phyloP scores from a whole-genome alignment of 2,888 invertebrate genomes.

The Epicampocera succincta region DNA sequence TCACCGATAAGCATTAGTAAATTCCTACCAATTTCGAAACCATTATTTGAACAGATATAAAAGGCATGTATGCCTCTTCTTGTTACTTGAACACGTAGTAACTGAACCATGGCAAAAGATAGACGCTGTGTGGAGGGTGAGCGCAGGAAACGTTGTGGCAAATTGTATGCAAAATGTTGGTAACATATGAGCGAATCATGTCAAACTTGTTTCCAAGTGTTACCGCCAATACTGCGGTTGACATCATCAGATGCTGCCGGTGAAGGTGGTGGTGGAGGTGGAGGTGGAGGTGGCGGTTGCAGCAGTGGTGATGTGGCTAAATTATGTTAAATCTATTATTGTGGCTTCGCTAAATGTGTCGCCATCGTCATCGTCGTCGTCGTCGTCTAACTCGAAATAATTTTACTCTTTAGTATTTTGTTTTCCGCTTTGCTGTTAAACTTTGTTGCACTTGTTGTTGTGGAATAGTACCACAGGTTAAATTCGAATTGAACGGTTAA shows the following conservation, averaged over 20 bases:
- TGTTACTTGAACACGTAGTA: slow-evolving; percentile 43
- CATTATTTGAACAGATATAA: slow-evolving; percentile 67
- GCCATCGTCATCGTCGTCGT: too few relatives aligned
- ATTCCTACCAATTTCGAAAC: slow-evolving; percentile 69
- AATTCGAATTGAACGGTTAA: too few relatives aligned
- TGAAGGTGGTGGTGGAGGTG: not conserved
- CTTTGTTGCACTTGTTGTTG: too few relatives aligned
- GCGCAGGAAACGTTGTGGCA: slow-evolving; percentile 15
- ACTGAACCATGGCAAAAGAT: slow-evolving; percentile 28
- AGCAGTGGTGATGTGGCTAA: slow-evolving; percentile 42
- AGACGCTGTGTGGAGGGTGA: not conserved
- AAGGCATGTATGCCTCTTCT: slow-evolving; percentile 33
- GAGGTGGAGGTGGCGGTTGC: slow-evolving; percentile 23
- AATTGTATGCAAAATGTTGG: slow-evolving; percentile 44
- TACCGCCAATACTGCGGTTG: slow-evolving; percentile 66
- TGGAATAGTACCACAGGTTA: too few relatives aligned
- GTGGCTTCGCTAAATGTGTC: slow-evolving; percentile 54
- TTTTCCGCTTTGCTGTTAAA: not conserved
- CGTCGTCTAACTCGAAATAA: slow-evolving; percentile 31
- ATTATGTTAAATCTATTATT: slow-evolving; percentile 63
- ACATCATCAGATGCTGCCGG: slow-evolving; percentile 47
- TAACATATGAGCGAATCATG: slow-evolving; percentile 55
- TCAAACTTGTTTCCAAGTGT: slow-evolving; percentile 58
- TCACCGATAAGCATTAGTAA: slow-evolving; percentile 57
- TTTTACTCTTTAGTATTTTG: slow-evolving; percentile 16